Conservation (phyloP, 2,888 invertebrate genomes). For the Tachina grossa region DNA sequence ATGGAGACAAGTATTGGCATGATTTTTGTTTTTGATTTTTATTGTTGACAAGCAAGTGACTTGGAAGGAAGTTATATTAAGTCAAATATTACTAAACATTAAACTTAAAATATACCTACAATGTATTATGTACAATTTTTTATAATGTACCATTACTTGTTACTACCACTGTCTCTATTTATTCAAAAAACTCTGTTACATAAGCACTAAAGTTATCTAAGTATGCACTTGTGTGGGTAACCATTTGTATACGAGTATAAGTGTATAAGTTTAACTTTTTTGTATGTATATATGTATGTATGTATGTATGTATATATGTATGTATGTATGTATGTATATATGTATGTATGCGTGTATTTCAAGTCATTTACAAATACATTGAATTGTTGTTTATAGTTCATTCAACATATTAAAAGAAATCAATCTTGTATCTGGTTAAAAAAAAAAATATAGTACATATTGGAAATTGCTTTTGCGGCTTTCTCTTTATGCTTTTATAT, state of each 20-base stretch:
- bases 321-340: no score
- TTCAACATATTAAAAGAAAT: constrained; percentile 63
- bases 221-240: constrained; percentile 13
- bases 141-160: not conserved
- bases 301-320: not conserved
- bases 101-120: no score
- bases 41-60: no score
- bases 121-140: no score
- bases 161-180: not conserved
- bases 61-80: no score
- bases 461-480: constrained; percentile 63
- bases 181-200: not conserved
- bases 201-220: not conserved
- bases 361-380: constrained; percentile 51
- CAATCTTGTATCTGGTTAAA: constrained; percentile 53
- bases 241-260: constrained; percentile 11
- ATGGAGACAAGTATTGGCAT: not conserved
- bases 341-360: not conserved
- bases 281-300: not conserved
- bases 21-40: no score
- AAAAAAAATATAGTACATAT: constrained; percentile 47
- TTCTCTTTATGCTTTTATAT: constrained; percentile 9
- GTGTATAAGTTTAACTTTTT: not conserved
- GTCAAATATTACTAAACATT: no score
- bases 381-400: constrained; percentile 57